Evolutionary conservation across 2,113 vertebrate genomes (phyloP), one percentile per base, ranked within the genome.

Genomic region (Solea senegalensis): DNA sequence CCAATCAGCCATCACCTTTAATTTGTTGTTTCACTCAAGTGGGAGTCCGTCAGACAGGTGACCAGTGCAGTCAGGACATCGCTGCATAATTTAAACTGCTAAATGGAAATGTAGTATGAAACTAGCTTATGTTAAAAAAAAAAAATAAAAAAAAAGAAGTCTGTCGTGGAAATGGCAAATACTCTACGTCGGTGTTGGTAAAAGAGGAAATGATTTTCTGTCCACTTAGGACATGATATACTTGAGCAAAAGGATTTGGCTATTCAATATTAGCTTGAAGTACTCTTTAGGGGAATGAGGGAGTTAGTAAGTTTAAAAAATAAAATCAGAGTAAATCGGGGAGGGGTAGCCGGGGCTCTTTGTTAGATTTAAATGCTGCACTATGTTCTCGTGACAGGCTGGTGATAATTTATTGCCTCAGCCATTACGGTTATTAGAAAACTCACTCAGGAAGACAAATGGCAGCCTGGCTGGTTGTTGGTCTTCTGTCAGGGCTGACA

Each of bases 371-470:
- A 92, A 92, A 92, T 85, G 87, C 91, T 70, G 86, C 87, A 78
- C 81, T 90, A 82, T 82, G 86, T 86, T 87, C 83, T 88, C 77
- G 82, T 82, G 84, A 88, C 86, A 85, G 84, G 68, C 76, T 67
- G 49, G 63, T 62, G 65, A 82, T 92, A 90, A 94, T 92, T 90
- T 91, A 93, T 92, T 45, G 82, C 86, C 43, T 71, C 53, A 84
- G 88, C 88, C 88, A 92, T 93, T 93, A 94, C 39, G 51, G 89
- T 88, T 93, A 93, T 93, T 93, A 91, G 87, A 93, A 92, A 92
- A 86, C 90, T 93, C 91, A 86, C 86, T 91, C 90, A 87, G 83
- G 82, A 91, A 92, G 90, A 94, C 80, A 75, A 92, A 92, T 90
- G 78, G 85, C 75, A 76, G 82, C 58, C 70, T 71, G 73, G 67